A percentile compares a stretch with the other conserved stretches of the same genome.
phyloP scores from a whole-genome alignment of 2,888 invertebrate genomes.

The Sesamia inferens region DNA sequence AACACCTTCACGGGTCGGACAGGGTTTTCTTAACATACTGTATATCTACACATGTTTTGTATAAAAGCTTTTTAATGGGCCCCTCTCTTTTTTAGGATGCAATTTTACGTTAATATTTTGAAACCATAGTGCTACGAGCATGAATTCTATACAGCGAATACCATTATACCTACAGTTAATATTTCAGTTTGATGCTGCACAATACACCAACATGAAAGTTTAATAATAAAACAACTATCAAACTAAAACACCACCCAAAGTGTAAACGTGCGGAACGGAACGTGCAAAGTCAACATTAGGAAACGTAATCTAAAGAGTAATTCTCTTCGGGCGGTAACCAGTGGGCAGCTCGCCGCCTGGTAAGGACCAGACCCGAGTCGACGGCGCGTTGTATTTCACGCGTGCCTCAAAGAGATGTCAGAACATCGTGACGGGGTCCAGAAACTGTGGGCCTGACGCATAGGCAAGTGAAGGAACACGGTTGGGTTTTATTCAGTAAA shows the following conservation, averaged over 20 bases:
- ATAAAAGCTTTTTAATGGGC: background rate
- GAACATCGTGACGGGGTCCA: too few relatives aligned
- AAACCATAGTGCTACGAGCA: background rate
- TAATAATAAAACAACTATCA: background rate
- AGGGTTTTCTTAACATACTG: too few relatives aligned
- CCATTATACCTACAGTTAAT: background rate
- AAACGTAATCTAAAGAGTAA: constrained; percentile 12
- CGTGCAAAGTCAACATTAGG: constrained; percentile 23
- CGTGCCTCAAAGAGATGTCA: too few relatives aligned
- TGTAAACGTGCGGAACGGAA: background rate
- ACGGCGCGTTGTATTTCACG: too few relatives aligned
- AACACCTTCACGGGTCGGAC: too few relatives aligned
- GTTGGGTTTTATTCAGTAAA: too few relatives aligned
- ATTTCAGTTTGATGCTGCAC: constrained; percentile 3
- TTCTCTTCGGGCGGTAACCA: too few relatives aligned
- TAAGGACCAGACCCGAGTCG: too few relatives aligned
- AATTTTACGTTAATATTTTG: background rate
- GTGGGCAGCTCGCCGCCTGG: too few relatives aligned
- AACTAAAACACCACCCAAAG: constrained; percentile 1
- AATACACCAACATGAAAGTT: constrained; percentile 6
- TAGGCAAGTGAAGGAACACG: too few relatives aligned
- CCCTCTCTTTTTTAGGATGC: background rate
- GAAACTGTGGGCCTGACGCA: too few relatives aligned
- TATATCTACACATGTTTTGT: background rate
- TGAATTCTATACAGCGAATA: background rate